A percentile compares a stretch with the other conserved stretches of the same genome.
Conservation (phyloP, 2,113 vertebrate genomes). For the Myrmecophaga tridactyla region DNA sequence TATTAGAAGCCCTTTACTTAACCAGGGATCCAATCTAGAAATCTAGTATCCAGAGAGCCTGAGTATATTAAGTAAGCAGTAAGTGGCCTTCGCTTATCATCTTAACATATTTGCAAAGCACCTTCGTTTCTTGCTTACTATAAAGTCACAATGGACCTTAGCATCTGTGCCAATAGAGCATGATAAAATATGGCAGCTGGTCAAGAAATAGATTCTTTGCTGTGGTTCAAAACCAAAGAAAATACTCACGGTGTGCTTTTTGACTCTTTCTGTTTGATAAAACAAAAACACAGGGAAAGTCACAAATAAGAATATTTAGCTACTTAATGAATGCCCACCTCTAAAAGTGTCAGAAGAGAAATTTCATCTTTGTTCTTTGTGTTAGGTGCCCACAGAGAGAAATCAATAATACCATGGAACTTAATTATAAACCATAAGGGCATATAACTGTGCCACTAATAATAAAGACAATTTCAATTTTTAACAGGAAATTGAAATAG, state of each 20-base stretch:
- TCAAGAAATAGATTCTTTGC: neutral
- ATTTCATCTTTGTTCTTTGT: neutral
- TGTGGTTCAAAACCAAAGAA: slow-evolving; percentile 8
- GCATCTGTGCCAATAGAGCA: neutral
- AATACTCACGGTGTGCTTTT: neutral
- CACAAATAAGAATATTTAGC: neutral
- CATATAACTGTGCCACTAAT: neutral
- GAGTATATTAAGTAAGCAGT: neutral
- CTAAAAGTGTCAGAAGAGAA: neutral
- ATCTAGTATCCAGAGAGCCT: neutral
- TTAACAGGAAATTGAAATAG: slow-evolving; percentile 4
- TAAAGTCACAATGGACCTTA: neutral
- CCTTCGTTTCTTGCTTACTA: neutral
- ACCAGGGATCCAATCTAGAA: neutral
- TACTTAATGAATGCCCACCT: neutral
- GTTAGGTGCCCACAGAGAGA: neutral
- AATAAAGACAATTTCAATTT: slow-evolving; percentile 39
- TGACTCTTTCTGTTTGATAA: neutral
- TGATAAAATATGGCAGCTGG: neutral
- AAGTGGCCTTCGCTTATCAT: neutral
- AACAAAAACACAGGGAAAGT: neutral
- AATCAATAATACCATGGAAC: neutral
- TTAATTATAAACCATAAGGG: neutral
- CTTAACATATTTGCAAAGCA: neutral
- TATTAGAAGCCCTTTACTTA: neutral